Base-by-base conservation (phyloP, 2,113 vertebrate genomes). In the Lophotis ruficrista region DNA sequence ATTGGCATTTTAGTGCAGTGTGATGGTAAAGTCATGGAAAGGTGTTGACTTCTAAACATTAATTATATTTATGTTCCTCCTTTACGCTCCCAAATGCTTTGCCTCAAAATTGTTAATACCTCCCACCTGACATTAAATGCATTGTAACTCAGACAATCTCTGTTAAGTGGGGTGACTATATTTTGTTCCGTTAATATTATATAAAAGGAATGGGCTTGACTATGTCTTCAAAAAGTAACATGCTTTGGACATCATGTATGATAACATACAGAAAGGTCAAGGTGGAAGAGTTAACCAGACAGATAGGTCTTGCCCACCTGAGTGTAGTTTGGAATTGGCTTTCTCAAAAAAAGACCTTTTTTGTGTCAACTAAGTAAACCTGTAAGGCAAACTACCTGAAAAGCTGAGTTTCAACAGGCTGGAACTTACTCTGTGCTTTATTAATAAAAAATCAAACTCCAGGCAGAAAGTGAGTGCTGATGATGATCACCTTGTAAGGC, bases 391-490 rank as follows among this genome's bases (percentile, higher is more conserved):
- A 71, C 13, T 43, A 23, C 31, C 10, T n/a, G 51, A 62, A 91
- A 75, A 79, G 4, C 20, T 5, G 8, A 64, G 24, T 43, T 62
- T 66, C 47, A 71, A 21, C 56, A 83, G 51, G n/a, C 25, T 83
- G 28, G 28, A 83, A 20, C 47, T 81, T 78, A 11, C 30, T 35
- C 20, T 71, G 54, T 78, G 12, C n/a, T 92, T 90, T 77, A 75
- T 84, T 89, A 84, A 90, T 83, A 62, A 78, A 57, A 95, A 57
- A 35, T 78, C 72, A 91, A 48, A 83, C 69, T 30, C 43, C 21
- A 51, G 83, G 77, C 77, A 94, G 64, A 73, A 64, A 56, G 38
- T 31, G 47, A 73, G 23, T 10, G 15, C 61, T 79, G 71, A 37
- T 83, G 86, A 58, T 78, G 69, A 81, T 86, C 76, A 62, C 7